Percentiles rank a stretch among this genome's conserved stretches.
These are phyloP conservation scores for Ichneumoninae sp. DNA, from an alignment of 2,888 invertebrate genomes.

Conservation along the genomic window DNA sequence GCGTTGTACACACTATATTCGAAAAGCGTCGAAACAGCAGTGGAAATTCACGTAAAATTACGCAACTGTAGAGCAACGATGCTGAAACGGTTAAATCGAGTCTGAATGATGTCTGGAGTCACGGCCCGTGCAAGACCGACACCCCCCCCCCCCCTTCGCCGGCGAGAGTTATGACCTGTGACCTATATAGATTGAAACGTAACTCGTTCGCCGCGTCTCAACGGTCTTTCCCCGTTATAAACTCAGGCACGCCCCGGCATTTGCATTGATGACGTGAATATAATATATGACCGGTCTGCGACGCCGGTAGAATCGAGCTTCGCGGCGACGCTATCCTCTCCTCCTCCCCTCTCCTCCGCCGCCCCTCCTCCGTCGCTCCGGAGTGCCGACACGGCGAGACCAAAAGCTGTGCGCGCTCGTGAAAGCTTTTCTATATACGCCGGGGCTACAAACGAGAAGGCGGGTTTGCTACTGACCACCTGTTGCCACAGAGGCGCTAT, in stretches of 20 bases:
- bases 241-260: conserved; percentile 79
- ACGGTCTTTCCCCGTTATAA: conserved; percentile 71
- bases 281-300: conserved; percentile 78
- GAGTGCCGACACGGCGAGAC: conserved; percentile 31
- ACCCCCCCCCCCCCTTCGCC: background rate
- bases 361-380: background rate
- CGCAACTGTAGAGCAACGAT: background rate
- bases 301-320: conserved; percentile 70
- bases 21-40: background rate
- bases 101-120: conserved; percentile 10
- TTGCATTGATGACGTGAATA: conserved; percentile 83
- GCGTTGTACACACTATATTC: background rate
- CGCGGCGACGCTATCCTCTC: conserved; percentile 33
- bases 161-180: conserved; percentile 2
- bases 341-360: background rate
- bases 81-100: conserved; percentile 9
- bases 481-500: conserved; percentile 78
- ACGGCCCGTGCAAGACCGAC: background rate
- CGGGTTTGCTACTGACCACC: conserved; percentile 81
- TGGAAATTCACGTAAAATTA: background rate
- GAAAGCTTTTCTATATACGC: conserved; percentile 76
- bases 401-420: conserved; percentile 51
- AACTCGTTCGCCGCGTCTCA: conserved; percentile 15
- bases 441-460: conserved; percentile 70
- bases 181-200: conserved; percentile 12